Evolutionary conservation across 2,888 invertebrate genomes (phyloP), one percentile per base, ranked within the genome.

Genomic region (Dasysyrphus tricinctus): DNA sequence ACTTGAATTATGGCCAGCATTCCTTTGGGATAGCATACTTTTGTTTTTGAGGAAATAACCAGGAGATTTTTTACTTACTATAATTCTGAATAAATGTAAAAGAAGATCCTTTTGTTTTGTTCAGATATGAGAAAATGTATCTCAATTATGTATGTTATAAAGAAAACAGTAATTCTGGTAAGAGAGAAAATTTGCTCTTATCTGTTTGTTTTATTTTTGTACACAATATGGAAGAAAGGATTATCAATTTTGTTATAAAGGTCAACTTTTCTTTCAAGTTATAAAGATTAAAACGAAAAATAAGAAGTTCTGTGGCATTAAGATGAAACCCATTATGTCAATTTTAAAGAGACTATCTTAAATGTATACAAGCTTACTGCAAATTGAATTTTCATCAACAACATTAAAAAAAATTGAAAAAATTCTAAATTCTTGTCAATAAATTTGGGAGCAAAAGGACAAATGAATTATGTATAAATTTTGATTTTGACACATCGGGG

Each of bases 1-100:
- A 61, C 57, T 76, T 72, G 76, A 84, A 57, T 82, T 83, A 83
- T 63, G 57, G 57, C 63, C 34, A 63, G 57, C 44, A 59, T 67
- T 63, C 49, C 49, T 56, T 9, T 69, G 61, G 69, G 56, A 19
- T 32, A 0, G 9, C 9, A 47, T n/a, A 57, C 67, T 34, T 63
- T 54, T 72, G 49, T 42, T 72, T 24, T n/a, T 16, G 9, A 47
- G 42, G 19, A 63, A 37, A 29, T 56, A 39, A 19, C 16, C n/a
- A 19, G 57, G 44, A n/a, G n/a, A n/a, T n/a, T n/a, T 24, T 24
- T 24, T 24, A 24, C 3, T 24, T 24, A 24, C 24, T 3, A 24
- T 56, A n/a, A 61, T n/a, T 24, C 24, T 24, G 7, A 7, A 61
- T 24, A 12, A 54, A 29, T 7, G 8, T 1, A n/a, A 29, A 42